Conservation (phyloP, 2,113 vertebrate genomes). For the Hippocampus comes region DNA sequence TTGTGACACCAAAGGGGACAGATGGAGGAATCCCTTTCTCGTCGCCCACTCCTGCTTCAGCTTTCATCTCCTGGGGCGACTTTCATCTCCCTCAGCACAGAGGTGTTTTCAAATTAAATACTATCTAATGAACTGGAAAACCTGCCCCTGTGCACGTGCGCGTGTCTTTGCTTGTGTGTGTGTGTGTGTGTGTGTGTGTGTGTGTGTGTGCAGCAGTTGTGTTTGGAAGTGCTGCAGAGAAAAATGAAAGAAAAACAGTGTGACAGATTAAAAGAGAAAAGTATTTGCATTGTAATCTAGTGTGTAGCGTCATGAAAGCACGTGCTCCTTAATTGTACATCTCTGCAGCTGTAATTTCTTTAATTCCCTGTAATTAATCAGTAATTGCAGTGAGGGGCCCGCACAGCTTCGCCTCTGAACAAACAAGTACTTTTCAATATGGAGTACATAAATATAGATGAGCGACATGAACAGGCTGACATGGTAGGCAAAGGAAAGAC, state of each 20-base stretch:
- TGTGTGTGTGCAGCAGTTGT: slow-evolving; percentile 5
- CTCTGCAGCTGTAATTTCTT: slow-evolving; percentile 80
- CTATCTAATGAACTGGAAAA: slow-evolving; percentile 71
- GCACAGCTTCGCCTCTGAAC: slow-evolving; percentile 66
- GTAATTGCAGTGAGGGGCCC: slow-evolving; percentile 77
- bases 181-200: slow-evolving; percentile 5
- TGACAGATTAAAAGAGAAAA: slow-evolving; percentile 59
- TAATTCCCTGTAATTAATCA: slow-evolving; percentile 83
- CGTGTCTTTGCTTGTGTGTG: slow-evolving; percentile 5
- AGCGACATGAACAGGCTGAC: slow-evolving; percentile 43
- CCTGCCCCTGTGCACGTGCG: slow-evolving; percentile 31
- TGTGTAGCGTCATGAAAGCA: slow-evolving; percentile 70
- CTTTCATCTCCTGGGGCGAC: slow-evolving; percentile 53
- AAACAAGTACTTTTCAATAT: slow-evolving; percentile 74
- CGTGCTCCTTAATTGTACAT: slow-evolving; percentile 79
- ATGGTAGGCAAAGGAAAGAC: slow-evolving; percentile 46
- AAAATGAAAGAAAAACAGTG: slow-evolving; percentile 53
- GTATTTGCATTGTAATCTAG: slow-evolving; percentile 73
- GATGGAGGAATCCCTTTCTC: slow-evolving; percentile 67
- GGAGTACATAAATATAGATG: slow-evolving; percentile 77
- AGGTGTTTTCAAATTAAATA: slow-evolving; percentile 75
- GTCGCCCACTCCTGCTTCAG: slow-evolving; percentile 54
- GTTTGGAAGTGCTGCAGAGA: slow-evolving; percentile 29
- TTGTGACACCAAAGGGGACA: slow-evolving; percentile 45
- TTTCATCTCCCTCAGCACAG: slow-evolving; percentile 63